A percentile compares a stretch with the other conserved stretches of the same genome.
Evolutionary conservation across 2,113 vertebrate species (phyloP).

Genomic region (Odocoileus hemionus): DNA sequence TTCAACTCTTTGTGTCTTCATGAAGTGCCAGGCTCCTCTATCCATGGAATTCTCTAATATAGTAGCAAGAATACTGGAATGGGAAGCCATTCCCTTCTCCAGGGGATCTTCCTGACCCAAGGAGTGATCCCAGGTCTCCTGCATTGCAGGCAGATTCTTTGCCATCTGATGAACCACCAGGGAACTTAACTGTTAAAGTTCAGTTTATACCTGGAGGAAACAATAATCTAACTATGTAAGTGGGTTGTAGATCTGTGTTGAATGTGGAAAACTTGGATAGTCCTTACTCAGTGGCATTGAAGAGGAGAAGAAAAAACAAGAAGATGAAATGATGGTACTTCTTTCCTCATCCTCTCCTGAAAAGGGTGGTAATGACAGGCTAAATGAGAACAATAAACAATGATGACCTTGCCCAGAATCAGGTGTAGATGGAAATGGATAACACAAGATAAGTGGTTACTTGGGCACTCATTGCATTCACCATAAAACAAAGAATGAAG

Average conservation of each 20-base stretch:
- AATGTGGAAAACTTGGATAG: background rate
- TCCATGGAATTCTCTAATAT: background rate
- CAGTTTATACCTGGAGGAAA: background rate
- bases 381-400: background rate
- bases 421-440: background rate
- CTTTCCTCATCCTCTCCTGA: background rate
- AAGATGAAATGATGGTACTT: fast-evolving
- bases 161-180: background rate
- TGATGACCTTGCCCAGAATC: background rate
- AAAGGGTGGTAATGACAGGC: background rate
- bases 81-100: background rate
- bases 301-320: background rate
- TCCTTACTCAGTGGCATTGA: background rate
- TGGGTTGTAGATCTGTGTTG: background rate
- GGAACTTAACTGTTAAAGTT: background rate
- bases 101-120: background rate
- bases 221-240: background rate
- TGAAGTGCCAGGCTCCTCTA: background rate
- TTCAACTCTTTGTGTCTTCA: background rate
- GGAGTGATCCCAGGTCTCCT: background rate
- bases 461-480: background rate
- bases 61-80: background rate
- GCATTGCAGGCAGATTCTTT: background rate
- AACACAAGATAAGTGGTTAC: background rate
- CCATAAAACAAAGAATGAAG: background rate